These are phyloP conservation scores for Orchestia grillus DNA, from an alignment of 1,140 invertebrate genomes.

Conservation along the genomic window DNA sequence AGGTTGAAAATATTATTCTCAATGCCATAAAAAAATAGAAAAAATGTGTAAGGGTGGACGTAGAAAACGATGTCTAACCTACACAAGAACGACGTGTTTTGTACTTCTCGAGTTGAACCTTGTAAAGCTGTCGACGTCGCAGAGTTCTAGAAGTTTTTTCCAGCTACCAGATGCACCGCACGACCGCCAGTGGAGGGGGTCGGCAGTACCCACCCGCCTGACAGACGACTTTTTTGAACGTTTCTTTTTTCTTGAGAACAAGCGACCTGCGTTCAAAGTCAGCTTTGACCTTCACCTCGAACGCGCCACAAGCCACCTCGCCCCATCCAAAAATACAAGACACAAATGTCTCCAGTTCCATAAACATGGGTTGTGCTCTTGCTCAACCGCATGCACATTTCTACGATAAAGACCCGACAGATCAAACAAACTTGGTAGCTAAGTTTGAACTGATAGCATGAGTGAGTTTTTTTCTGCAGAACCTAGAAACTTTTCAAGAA, in stretches of 20 bases:
- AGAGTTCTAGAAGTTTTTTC: constrained; percentile 1
- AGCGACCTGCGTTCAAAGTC: neutral
- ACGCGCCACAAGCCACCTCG: neutral
- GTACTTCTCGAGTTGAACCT: no score
- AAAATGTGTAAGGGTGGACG: no score
- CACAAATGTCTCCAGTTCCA: constrained; percentile 10
- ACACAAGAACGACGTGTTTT: no score
- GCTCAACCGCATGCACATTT: neutral
- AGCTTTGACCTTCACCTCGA: constrained; percentile 7
- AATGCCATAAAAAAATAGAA: no score
- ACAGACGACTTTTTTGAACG: neutral
- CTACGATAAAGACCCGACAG: neutral
- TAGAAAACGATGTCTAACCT: no score
- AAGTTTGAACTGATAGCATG: neutral
- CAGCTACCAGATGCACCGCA: neutral
- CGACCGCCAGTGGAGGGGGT: no score
- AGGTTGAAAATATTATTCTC: no score
- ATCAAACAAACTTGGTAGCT: neutral
- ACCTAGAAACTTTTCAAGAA: neutral
- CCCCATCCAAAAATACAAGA: neutral
- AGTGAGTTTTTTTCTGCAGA: neutral
- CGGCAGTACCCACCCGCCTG: neutral
- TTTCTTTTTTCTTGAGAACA: neutral
- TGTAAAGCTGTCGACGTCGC: neutral
- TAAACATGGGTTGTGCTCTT: neutral